These are phyloP conservation scores for Rhegmatorhina hoffmannsi DNA, from an alignment of 2,113 vertebrate species.

Conservation along the genomic window DNA sequence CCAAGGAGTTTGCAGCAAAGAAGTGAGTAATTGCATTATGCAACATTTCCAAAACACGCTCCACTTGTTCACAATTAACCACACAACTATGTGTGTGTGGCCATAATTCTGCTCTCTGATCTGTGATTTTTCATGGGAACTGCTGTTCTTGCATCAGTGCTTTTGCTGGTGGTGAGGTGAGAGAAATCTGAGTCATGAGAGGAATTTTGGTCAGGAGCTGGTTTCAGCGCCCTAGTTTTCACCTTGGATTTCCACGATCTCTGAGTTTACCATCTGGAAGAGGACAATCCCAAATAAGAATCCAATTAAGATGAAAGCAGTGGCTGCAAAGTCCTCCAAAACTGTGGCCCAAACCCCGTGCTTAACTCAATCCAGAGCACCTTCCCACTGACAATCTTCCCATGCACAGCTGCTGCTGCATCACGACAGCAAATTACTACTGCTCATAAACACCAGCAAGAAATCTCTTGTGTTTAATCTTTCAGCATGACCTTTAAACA, in stretches of 20 bases:
- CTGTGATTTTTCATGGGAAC: background rate
- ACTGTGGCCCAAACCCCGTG: background rate
- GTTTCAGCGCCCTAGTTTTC: conserved; percentile 4
- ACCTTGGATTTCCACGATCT: background rate
- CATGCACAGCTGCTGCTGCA: background rate
- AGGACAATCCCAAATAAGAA: background rate
- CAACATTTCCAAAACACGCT: background rate
- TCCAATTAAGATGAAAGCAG: background rate
- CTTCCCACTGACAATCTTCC: background rate
- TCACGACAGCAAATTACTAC: background rate
- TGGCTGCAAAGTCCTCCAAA: background rate
- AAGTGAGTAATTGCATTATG: background rate
- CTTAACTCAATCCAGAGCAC: background rate
- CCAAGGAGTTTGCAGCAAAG: background rate
- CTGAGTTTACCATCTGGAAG: background rate
- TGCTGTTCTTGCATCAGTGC: background rate
- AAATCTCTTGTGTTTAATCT: background rate
- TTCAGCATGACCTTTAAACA: conserved; percentile 10
- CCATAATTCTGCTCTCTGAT: background rate
- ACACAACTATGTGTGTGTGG: background rate
- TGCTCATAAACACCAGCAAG: background rate
- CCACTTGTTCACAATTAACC: background rate
- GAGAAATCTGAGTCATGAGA: background rate
- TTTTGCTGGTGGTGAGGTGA: rapidly evolving
- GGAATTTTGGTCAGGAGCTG: background rate